Evolutionary conservation across 2,797 vertebrate genomes (phyloP).

Genomic region (Perodicticus potto): DNA sequence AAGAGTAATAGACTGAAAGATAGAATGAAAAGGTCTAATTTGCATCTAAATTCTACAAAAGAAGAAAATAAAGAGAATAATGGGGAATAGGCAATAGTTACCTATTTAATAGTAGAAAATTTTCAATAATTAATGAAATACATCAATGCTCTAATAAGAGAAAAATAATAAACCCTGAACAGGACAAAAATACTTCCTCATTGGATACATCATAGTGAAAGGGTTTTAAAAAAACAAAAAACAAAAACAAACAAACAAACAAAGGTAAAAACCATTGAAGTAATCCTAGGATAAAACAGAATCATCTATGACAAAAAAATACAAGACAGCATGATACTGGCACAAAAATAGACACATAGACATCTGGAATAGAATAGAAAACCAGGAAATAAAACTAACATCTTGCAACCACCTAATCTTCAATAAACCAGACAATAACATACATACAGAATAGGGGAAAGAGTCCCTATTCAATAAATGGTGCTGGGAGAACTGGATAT

Average conservation of each 20-base stretch:
- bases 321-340: too few species aligned
- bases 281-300: background rate
- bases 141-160: background rate
- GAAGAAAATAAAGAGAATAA: background rate
- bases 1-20: background rate
- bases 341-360: too few species aligned
- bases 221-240: background rate
- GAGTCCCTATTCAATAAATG: too few species aligned
- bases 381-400: too few species aligned
- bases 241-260: background rate
- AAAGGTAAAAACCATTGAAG: background rate
- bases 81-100: background rate
- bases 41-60: background rate
- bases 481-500: too few species aligned
- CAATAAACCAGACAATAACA: too few species aligned
- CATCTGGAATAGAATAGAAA: too few species aligned
- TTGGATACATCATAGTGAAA: background rate
- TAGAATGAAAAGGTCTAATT: background rate
- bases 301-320: background rate
- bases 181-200: constrained; percentile 17
- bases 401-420: too few species aligned
- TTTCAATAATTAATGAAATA: constrained; percentile 8
- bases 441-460: too few species aligned
- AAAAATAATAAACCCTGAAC: background rate
- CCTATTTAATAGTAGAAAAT: background rate